Evolutionary conservation across 2,113 vertebrate species (phyloP).

Genomic region (Anser brachyrhynchus): DNA sequence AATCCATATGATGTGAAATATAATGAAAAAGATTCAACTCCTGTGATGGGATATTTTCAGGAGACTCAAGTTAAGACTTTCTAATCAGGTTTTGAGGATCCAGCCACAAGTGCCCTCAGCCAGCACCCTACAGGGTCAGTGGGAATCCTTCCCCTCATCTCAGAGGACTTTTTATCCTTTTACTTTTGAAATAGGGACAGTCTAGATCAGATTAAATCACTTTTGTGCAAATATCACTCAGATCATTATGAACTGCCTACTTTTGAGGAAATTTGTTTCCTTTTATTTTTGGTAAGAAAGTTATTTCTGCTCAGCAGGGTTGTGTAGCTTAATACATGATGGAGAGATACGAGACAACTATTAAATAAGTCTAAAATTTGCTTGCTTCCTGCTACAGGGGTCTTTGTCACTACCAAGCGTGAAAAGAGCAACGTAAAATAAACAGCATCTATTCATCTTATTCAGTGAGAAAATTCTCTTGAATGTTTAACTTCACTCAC

Average conservation of each 20-base stretch:
- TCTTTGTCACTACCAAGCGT: neutral
- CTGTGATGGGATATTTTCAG: neutral
- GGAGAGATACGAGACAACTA: neutral
- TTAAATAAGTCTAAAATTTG: neutral
- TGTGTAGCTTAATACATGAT: neutral
- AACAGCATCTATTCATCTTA: neutral
- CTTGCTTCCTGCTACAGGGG: neutral
- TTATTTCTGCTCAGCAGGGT: neutral
- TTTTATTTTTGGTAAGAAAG: neutral
- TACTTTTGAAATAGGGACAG: neutral
- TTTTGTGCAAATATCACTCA: neutral
- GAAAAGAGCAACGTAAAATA: neutral
- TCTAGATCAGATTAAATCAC: neutral
- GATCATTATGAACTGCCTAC: neutral
- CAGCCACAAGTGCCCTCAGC: neutral
- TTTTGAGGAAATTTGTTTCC: neutral
- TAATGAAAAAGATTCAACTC: neutral
- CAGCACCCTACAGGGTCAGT: neutral
- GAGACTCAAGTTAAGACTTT: neutral
- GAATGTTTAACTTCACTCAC: neutral
- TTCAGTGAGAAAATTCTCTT: neutral
- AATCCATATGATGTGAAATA: neutral
- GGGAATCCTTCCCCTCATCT: neutral
- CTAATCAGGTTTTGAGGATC: neutral
- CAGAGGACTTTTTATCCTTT: neutral